phyloP scores from a whole-genome alignment of 2,797 vertebrate genomes.

The Rhinoraja longicauda region DNA sequence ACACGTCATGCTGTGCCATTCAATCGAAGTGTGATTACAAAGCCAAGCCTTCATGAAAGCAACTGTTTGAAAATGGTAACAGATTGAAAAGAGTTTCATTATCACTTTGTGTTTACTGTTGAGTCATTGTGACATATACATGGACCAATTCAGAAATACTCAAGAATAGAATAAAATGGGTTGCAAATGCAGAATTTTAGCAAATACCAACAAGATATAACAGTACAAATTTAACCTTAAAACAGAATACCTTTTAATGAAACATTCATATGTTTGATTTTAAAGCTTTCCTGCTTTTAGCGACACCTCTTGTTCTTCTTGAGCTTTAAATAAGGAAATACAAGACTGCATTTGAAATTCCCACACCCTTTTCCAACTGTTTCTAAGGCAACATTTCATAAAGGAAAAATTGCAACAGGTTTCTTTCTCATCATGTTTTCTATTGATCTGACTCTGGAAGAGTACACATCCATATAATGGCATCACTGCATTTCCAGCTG shows the following conservation, averaged over 20 bases:
- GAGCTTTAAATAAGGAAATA: neutral
- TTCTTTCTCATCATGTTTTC: neutral
- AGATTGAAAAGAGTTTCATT: neutral
- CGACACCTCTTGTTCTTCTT: neutral
- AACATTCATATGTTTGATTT: neutral
- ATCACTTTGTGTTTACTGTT: neutral
- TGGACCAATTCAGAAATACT: neutral
- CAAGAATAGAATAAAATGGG: no score
- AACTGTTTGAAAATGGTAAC: neutral
- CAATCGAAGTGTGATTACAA: neutral
- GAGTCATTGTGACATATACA: neutral
- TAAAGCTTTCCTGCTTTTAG: neutral
- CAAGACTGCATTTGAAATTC: neutral
- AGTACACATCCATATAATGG: neutral
- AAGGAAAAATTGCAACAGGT: neutral
- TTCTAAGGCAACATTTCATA: conserved; percentile 23
- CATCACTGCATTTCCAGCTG: neutral
- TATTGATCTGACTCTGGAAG: neutral
- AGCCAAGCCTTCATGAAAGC: neutral
- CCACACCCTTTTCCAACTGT: neutral
- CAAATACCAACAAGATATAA: neutral
- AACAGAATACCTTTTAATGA: neutral
- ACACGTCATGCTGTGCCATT: no score
- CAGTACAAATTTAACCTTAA: neutral
- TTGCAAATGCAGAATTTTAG: neutral